These are phyloP conservation scores for Drosophila phalerata DNA, from an alignment of 2,888 invertebrate species.

Conservation along the genomic window DNA sequence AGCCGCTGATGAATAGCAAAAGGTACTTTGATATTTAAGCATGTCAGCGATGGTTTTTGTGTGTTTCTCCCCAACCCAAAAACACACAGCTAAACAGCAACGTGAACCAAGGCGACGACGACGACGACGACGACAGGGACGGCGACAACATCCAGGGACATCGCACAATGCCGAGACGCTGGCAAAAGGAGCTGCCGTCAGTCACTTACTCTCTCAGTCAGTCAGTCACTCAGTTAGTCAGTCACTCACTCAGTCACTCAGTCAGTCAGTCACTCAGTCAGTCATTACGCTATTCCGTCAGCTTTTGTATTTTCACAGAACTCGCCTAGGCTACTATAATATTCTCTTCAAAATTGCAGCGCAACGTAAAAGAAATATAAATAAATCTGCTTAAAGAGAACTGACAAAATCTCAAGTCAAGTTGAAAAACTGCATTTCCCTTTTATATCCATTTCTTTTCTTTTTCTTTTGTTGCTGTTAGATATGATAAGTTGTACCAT, in stretches of 20 bases:
- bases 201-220: slow-evolving; percentile 20
- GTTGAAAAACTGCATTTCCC: slow-evolving; percentile 15
- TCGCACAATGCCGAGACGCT: slow-evolving; percentile 44
- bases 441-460: not conserved
- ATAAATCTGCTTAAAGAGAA: slow-evolving; percentile 9
- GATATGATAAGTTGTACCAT: slow-evolving; percentile 9
- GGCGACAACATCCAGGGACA: slow-evolving; percentile 52
- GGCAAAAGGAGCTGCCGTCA: slow-evolving; percentile 50
- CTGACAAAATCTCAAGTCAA: slow-evolving; percentile 13
- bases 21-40: slow-evolving; percentile 79
- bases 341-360: slow-evolving; percentile 21
- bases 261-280: slow-evolving; percentile 17
- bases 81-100: slow-evolving; percentile 10
- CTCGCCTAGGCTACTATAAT: slow-evolving; percentile 6
- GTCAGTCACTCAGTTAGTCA: slow-evolving; percentile 19
- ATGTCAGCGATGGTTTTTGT: slow-evolving; percentile 63
- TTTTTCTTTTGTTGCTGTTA: not conserved
- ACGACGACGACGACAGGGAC: too few species aligned
- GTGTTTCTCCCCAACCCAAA: slow-evolving; percentile 20
- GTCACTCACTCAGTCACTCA: slow-evolving; percentile 24
- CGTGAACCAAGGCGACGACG: slow-evolving; percentile 1
- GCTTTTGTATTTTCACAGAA: slow-evolving; percentile 12
- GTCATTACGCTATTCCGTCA: slow-evolving; percentile 11
- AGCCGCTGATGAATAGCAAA: slow-evolving; percentile 63
- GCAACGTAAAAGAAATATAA: slow-evolving; percentile 12